These are phyloP conservation scores for Potorous gilbertii DNA, from an alignment of 2,797 vertebrate species.

Conservation along the genomic window DNA sequence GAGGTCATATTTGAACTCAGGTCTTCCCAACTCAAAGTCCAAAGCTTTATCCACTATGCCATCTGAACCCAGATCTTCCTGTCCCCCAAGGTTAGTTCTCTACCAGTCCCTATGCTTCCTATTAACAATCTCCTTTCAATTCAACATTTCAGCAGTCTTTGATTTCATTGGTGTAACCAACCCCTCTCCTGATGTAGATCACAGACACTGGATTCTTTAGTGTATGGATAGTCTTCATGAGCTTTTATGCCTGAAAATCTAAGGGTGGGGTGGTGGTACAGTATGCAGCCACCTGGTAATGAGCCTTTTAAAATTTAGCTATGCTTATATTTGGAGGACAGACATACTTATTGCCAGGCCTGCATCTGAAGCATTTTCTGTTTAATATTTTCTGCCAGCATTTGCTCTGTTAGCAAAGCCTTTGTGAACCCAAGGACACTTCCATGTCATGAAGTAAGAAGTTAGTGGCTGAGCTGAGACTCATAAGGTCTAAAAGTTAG, in stretches of 20 bases:
- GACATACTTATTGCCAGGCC: background rate
- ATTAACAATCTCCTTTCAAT: background rate
- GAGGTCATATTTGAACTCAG: background rate
- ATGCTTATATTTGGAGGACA: background rate
- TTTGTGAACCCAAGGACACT: background rate
- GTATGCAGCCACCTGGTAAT: background rate
- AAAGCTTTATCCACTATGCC: background rate
- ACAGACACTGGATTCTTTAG: background rate
- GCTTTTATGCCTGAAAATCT: background rate
- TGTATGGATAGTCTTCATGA: background rate
- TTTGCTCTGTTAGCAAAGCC: background rate
- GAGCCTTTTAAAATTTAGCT: background rate
- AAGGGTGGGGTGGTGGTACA: background rate
- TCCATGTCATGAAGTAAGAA: background rate
- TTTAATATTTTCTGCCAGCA: background rate
- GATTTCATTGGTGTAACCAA: background rate
- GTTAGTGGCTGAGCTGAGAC: background rate
- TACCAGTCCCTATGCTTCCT: background rate
- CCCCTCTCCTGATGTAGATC: background rate
- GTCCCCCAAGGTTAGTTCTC: background rate
- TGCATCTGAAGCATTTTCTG: background rate
- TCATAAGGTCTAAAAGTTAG: background rate
- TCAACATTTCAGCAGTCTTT: background rate
- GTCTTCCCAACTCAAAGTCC: background rate
- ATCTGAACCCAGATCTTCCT: background rate